Base-by-base conservation (phyloP, 2,888 invertebrate genomes). In the Zele albiditarsus region DNA sequence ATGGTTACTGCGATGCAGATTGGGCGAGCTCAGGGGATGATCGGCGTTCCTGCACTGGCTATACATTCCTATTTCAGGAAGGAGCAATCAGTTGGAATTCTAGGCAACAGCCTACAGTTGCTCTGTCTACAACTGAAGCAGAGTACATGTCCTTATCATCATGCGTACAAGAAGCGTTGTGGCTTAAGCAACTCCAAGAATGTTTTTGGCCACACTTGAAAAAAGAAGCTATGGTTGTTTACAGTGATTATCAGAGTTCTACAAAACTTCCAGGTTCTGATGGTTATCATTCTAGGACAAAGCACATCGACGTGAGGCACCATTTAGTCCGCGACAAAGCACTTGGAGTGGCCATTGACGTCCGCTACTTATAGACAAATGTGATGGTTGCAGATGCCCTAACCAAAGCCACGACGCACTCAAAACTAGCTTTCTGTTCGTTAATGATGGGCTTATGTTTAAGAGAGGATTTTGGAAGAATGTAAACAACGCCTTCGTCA, bases 1-100 rank as follows among this genome's bases (percentile, higher is more conserved):
- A 67, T 14, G 84, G 81, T 0, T 85, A 73, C 69, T 76, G 78
- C 38, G 84, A 84, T 71, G 78, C 82, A 23, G 82, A 83, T 53
- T 83, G 79, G 74, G 84, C 80, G 14, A 78, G 79, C 23, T 81
- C 84, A 60, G 49, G 53, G 16, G 74, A 77, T 23, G 69, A 70
- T 20, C 65, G 78, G 65, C 66, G 73, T 49, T 75, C 79, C 20
- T 57, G 23, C 23, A 57, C 57, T 23, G 33, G 33, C 8, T 33
- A 33, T 8, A 33, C 33, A 33, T 57, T 57, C 20, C 10, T 4
- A 23, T 57, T 57, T 57, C 57, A 20, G 57, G 57, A 23, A 23
- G 57, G 57, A 57, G 23, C 28, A 27, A 71, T 67, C 16, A 62
- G 58, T 3, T 67, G 73, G 46, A 67, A 57, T n/a, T 67, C 73